Percentiles rank a stretch among this genome's conserved stretches.
Conservation (phyloP, 2,888 invertebrate species). For the Pasiphila rectangulata region DNA sequence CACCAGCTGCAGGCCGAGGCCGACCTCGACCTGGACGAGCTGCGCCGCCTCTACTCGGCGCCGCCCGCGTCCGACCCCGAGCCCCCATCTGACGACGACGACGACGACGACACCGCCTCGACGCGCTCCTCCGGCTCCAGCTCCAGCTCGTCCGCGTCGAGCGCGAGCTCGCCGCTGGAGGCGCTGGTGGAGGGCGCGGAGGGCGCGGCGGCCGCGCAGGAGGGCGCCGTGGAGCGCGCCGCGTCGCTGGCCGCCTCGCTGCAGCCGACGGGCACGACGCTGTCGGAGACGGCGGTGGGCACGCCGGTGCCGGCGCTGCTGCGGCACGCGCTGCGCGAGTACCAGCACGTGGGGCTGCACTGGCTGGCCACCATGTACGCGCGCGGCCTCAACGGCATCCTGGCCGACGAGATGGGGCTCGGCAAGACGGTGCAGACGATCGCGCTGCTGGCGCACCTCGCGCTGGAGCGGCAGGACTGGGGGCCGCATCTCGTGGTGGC, state of each 20-base stretch:
- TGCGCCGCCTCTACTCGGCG: conserved; percentile 85
- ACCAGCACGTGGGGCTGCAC: conserved; percentile 98
- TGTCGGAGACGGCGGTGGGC: conserved; percentile 95
- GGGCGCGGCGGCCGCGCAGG: conserved; percentile 15
- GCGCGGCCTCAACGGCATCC: conserved; percentile 95
- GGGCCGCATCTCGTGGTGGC: conserved; percentile 99
- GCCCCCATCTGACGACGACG: conserved; percentile 37
- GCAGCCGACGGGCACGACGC: conserved; percentile 98
- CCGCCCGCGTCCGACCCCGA: conserved; percentile 23
- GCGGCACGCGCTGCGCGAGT: conserved; percentile 94
- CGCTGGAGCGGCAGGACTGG: conserved; percentile 96
- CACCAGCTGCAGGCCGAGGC: conserved; percentile 89
- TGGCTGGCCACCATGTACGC: conserved; percentile 98
- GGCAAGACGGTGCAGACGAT: conserved; percentile 99
- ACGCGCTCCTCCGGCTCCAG: conserved; percentile 26
- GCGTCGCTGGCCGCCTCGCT: conserved; percentile 97
- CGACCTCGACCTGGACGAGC: conserved; percentile 90
- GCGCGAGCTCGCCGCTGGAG: conserved; percentile 39
- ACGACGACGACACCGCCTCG: conserved; percentile 37
- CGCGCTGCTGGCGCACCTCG: conserved; percentile 94
- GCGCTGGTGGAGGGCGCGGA: conserved; percentile 30
- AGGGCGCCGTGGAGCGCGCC: conserved; percentile 88
- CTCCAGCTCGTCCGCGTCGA: conserved; percentile 37
- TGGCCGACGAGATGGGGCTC: conserved; percentile 98
- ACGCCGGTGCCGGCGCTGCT: conserved; percentile 96